phyloP scores from a whole-genome alignment of 2,888 invertebrate species.

The Hirtodrosophila histrioides region DNA sequence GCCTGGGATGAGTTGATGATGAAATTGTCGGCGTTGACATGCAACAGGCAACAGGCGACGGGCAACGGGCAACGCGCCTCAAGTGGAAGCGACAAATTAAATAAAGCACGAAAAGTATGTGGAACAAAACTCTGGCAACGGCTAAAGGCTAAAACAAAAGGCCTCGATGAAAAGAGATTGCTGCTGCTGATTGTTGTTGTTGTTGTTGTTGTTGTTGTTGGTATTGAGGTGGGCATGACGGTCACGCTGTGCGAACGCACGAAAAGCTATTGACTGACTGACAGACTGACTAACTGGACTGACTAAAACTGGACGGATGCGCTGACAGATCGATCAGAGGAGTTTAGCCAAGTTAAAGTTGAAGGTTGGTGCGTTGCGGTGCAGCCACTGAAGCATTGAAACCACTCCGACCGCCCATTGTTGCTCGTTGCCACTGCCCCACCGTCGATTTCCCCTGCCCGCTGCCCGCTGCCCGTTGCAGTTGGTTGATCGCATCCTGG shows the following conservation, averaged over 20 bases:
- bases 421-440: conserved; percentile 12
- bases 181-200: conserved; percentile 53
- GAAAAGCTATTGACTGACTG: conserved; percentile 69
- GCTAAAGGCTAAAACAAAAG: conserved; percentile 56
- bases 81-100: conserved; percentile 71
- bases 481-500: conserved; percentile 35
- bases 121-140: conserved; percentile 31
- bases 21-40: conserved; percentile 78
- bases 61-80: conserved; percentile 33
- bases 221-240: conserved; percentile 76
- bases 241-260: conserved; percentile 80
- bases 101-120: conserved; percentile 61
- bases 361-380: conserved; percentile 60
- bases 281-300: conserved; percentile 26
- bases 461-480: conserved; percentile 5
- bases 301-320: conserved; percentile 50
- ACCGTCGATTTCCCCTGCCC: conserved; percentile 2
- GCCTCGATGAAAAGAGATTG: conserved; percentile 57
- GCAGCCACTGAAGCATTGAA: conserved; percentile 44
- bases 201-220: conserved; percentile 30
- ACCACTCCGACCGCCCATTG: conserved; percentile 25
- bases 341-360: conserved; percentile 64
- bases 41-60: conserved; percentile 59
- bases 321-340: conserved; percentile 66
- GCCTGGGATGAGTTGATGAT: conserved; percentile 56